Evolutionary conservation across 2,888 invertebrate species (phyloP).

Genomic region (Cheilosia scutellata): DNA sequence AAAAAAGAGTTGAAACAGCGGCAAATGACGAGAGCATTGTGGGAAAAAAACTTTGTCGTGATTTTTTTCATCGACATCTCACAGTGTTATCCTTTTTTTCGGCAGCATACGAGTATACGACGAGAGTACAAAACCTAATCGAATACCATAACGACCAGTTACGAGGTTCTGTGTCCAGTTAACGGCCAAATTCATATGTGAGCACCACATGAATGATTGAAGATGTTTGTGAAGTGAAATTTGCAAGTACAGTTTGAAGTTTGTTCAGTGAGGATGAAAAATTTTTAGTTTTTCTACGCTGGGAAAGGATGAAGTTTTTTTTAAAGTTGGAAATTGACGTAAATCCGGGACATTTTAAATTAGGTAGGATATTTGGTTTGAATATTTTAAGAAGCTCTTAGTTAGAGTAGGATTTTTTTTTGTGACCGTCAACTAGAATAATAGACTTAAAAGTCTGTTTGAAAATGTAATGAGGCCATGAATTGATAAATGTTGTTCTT

Average conservation of each 20-base stretch:
- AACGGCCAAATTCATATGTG: slow-evolving; percentile 52
- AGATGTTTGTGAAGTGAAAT: slow-evolving; percentile 62
- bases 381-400: slow-evolving; percentile 20
- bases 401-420: background rate
- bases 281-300: background rate
- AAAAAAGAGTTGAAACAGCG: slow-evolving; percentile 11
- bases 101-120: background rate
- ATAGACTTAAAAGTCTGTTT: no score
- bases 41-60: slow-evolving; percentile 23
- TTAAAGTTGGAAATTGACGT: slow-evolving; percentile 1
- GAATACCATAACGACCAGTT: slow-evolving; percentile 13
- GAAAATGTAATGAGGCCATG: no score
- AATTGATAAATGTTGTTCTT: no score
- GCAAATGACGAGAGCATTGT: slow-evolving; percentile 37
- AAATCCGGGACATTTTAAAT: slow-evolving; percentile 1
- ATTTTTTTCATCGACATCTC: background rate
- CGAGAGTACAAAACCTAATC: slow-evolving; percentile 49
- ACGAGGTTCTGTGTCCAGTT: slow-evolving; percentile 42
- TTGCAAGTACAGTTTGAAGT: slow-evolving; percentile 54
- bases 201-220: slow-evolving; percentile 66
- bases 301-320: slow-evolving; percentile 16
- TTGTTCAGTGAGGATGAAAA: slow-evolving; percentile 36
- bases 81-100: background rate
- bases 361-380: background rate
- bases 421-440: background rate